A percentile compares a stretch with the other conserved stretches of the same genome.
Conservation (phyloP, 2,888 invertebrate species). For the Lasioglossum zephyrum region DNA sequence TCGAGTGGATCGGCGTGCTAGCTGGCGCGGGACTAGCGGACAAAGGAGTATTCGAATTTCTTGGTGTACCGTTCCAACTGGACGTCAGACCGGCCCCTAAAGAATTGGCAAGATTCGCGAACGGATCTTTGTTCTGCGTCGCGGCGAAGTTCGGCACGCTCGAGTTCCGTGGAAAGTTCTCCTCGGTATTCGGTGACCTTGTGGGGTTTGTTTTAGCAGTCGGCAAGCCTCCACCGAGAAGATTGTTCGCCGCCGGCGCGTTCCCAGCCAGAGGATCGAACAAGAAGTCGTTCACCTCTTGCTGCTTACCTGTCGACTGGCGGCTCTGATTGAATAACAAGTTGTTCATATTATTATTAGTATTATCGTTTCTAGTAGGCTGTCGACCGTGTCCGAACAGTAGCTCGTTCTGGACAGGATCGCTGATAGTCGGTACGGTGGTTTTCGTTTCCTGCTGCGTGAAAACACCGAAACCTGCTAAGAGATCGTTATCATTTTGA, state of each 20-base stretch:
- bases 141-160: conserved; percentile 86
- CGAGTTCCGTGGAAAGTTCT: conserved; percentile 84
- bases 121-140: conserved; percentile 87
- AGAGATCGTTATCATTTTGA: conserved; percentile 77
- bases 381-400: conserved; percentile 72
- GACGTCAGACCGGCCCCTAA: conserved; percentile 80
- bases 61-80: conserved; percentile 83
- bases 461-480: conserved; percentile 79
- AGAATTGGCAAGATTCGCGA: conserved; percentile 88
- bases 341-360: conserved; percentile 69
- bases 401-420: conserved; percentile 71
- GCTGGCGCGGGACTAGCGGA: conserved; percentile 81
- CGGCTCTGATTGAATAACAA: conserved; percentile 73
- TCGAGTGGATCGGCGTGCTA: conserved; percentile 85
- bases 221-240: conserved; percentile 82
- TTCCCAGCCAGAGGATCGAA: conserved; percentile 79
- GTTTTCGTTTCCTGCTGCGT: conserved; percentile 66
- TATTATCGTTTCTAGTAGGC: conserved; percentile 59
- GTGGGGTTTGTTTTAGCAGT: conserved; percentile 66
- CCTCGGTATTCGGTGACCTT: conserved; percentile 70
- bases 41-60: conserved; percentile 82
- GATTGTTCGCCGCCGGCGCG: conserved; percentile 50
- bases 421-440: conserved; percentile 59
- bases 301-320: conserved; percentile 49
- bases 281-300: conserved; percentile 70